phyloP scores from a whole-genome alignment of 2,113 vertebrate genomes.

The Ochotona curzoniae region DNA sequence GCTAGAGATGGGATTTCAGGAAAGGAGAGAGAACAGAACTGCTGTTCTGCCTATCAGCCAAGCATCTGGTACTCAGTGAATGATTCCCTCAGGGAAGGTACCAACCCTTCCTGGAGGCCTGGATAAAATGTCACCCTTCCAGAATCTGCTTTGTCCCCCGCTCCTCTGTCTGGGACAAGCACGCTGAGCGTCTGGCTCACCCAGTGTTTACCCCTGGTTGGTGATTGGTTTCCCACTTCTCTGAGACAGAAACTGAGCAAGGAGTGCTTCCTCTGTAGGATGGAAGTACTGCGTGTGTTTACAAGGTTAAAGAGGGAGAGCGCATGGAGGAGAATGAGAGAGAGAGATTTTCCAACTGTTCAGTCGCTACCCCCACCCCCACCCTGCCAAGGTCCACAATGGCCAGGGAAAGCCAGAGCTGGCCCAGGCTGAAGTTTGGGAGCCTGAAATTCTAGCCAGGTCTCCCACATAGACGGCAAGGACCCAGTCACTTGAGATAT shows the following conservation, averaged over 20 bases:
- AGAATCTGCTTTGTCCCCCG: background rate
- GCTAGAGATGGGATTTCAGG: constrained; percentile 41
- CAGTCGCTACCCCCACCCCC: too few relatives aligned
- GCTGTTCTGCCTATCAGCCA: constrained; percentile 5
- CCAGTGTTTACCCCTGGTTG: background rate
- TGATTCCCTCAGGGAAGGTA: background rate
- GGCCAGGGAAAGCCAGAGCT: too few relatives aligned
- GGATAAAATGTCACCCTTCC: background rate
- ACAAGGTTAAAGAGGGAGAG: background rate
- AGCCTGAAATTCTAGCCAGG: too few relatives aligned
- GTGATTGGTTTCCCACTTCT: background rate
- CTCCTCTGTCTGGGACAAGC: background rate
- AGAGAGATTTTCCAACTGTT: too few relatives aligned
- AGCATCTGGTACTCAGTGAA: background rate
- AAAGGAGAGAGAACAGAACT: constrained; percentile 8
- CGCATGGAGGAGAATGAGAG: too few relatives aligned
- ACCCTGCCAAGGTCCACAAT: too few relatives aligned
- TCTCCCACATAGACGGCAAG: too few relatives aligned
- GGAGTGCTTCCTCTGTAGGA: background rate
- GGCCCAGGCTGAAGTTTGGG: too few relatives aligned
- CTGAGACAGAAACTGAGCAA: background rate
- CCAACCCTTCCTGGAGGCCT: background rate
- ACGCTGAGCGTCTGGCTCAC: background rate
- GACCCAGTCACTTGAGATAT: too few relatives aligned
- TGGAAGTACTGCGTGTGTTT: background rate